A percentile compares a stretch with the other conserved stretches of the same genome.
Conservation (phyloP, 1,140 invertebrate species). For the Elysia chlorotica region DNA sequence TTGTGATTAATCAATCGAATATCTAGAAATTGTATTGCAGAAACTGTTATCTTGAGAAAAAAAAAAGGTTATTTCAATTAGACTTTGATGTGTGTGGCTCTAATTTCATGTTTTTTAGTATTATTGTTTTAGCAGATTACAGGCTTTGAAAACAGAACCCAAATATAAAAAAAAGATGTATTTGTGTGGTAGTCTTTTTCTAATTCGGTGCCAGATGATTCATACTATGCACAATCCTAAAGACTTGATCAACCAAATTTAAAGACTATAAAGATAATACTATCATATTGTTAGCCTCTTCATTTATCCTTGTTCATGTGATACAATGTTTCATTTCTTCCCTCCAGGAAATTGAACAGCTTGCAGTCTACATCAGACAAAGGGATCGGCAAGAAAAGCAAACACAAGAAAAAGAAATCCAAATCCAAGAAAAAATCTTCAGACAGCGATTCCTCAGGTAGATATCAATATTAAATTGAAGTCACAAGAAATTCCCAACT, state of each 20-base stretch:
- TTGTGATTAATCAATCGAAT: neutral
- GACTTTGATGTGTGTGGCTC: neutral
- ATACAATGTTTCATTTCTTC: too few relatives aligned
- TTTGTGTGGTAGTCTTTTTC: neutral
- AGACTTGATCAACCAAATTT: neutral
- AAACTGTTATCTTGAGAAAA: neutral
- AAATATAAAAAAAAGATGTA: too few relatives aligned
- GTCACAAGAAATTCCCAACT: too few relatives aligned
- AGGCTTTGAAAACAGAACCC: too few relatives aligned
- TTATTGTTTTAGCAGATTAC: too few relatives aligned
- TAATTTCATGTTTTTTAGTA: too few relatives aligned
- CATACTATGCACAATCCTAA: neutral
- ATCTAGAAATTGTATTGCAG: neutral
- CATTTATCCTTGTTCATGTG: too few relatives aligned
- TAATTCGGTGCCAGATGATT: too few relatives aligned
- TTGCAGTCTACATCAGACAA: slow-evolving; percentile 70
- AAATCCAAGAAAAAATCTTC: neutral
- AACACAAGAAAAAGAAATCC: slow-evolving; percentile 33
- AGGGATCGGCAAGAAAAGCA: slow-evolving; percentile 49
- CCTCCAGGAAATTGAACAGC: slow-evolving; percentile 76
- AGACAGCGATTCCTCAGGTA: too few relatives aligned
- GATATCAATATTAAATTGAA: too few relatives aligned
- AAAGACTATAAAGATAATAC: neutral
- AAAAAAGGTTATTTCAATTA: neutral
- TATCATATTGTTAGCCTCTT: neutral